Percentiles rank a stretch among this genome's conserved stretches.
phyloP scores from a whole-genome alignment of 2,797 vertebrate genomes.

The Lithobates sylvaticus region DNA sequence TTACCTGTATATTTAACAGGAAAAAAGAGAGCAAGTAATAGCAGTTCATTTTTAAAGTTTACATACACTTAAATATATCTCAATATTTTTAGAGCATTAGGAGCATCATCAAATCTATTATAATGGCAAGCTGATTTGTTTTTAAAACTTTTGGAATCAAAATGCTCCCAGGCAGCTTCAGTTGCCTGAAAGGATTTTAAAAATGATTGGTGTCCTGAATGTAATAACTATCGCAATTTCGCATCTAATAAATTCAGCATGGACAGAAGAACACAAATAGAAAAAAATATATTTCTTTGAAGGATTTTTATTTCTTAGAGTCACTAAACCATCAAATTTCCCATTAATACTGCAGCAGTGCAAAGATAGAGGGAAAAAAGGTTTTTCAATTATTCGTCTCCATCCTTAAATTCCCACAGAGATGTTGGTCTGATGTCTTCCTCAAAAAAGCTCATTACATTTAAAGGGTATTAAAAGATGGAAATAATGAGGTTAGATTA shows the following conservation, averaged over 20 bases:
- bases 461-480: conserved; percentile 62
- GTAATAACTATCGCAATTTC: background rate
- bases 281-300: background rate
- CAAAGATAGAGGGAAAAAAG: conserved; percentile 6
- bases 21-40: too few relatives aligned
- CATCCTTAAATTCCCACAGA: conserved; percentile 60
- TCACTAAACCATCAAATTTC: conserved; percentile 33
- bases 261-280: background rate
- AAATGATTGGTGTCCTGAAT: background rate
- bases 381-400: conserved; percentile 60
- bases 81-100: too few relatives aligned
- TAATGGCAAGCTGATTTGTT: too few relatives aligned
- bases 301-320: conserved; percentile 27
- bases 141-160: too few relatives aligned
- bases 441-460: conserved; percentile 55
- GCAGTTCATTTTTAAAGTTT: too few relatives aligned
- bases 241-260: background rate
- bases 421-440: conserved; percentile 57
- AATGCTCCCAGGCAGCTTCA: too few relatives aligned
- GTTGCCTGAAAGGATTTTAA: too few relatives aligned
- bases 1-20: too few relatives aligned
- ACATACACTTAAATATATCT: too few relatives aligned
- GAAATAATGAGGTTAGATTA: conserved; percentile 62
- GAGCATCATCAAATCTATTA: too few relatives aligned
- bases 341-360: conserved; percentile 22